A percentile compares a stretch with the other conserved stretches of the same genome.
Conservation (phyloP, 2,113 vertebrate genomes). For the Corvus moneduloides region DNA sequence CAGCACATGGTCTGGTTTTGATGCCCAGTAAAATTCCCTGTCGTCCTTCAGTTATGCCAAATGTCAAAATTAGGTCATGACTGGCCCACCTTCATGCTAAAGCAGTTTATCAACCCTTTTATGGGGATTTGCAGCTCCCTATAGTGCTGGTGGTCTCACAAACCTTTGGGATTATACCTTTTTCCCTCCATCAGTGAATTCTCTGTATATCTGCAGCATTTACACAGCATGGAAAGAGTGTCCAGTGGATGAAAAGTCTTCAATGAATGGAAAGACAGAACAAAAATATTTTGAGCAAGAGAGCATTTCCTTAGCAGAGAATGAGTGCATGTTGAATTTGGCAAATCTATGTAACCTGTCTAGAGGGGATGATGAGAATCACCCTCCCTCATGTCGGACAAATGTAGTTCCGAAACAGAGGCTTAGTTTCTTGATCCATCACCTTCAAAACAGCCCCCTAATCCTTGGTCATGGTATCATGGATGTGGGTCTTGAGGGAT, state of each 20-base stretch:
- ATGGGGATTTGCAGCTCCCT: neutral
- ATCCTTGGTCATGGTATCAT: neutral
- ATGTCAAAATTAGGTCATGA: neutral
- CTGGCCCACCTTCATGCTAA: neutral
- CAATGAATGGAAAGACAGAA: neutral
- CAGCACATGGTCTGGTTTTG: neutral
- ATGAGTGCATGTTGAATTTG: neutral
- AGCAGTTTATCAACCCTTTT: neutral
- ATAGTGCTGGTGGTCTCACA: neutral
- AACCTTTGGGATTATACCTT: neutral
- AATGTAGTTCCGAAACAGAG: neutral
- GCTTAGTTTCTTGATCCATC: neutral
- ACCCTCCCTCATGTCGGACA: neutral
- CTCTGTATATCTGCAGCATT: neutral
- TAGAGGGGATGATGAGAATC: neutral
- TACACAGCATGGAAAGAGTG: neutral
- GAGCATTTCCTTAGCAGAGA: neutral
- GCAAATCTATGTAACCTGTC: neutral
- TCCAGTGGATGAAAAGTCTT: neutral
- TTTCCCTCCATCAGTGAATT: neutral
- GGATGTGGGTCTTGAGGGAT: neutral
- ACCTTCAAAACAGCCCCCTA: neutral
- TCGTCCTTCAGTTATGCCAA: neutral
- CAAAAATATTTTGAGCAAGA: neutral
- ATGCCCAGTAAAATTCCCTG: neutral